Conservation (phyloP, 2,797 vertebrate genomes). For the Picus viridis region DNA sequence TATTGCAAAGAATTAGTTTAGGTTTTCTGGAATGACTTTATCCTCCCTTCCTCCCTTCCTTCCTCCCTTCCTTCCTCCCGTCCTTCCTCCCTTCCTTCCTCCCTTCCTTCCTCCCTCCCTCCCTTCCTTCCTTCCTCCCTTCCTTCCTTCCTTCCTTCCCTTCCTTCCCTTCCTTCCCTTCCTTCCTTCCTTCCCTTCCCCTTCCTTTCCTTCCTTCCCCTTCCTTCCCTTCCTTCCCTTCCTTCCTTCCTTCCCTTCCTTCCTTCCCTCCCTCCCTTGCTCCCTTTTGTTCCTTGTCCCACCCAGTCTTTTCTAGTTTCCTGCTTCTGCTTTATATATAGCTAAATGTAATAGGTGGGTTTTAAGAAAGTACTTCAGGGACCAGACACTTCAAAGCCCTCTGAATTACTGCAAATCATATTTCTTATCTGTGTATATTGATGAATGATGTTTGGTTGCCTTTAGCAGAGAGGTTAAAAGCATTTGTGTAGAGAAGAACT, state of each 20-base stretch:
- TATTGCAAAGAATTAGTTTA: not conserved
- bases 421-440: not conserved
- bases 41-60: not conserved
- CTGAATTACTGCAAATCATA: not conserved
- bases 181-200: too few relatives aligned
- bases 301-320: constrained; percentile 29
- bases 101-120: too few relatives aligned
- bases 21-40: not conserved
- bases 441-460: not conserved
- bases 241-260: too few relatives aligned
- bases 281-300: not conserved
- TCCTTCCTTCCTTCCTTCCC: too few relatives aligned
- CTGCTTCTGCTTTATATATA: constrained; percentile 36
- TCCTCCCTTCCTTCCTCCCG: too few relatives aligned
- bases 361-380: not conserved
- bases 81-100: too few relatives aligned
- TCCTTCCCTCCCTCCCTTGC: not conserved
- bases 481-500: not conserved
- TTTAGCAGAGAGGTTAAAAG: not conserved
- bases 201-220: too few relatives aligned
- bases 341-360: not conserved
- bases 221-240: not conserved
- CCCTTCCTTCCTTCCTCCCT: too few relatives aligned
- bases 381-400: not conserved
- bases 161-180: too few relatives aligned